Percentiles rank a stretch among this genome's conserved stretches.
phyloP scores from a whole-genome alignment of 2,797 vertebrate species.

The Tenualosa thibaudeaui region DNA sequence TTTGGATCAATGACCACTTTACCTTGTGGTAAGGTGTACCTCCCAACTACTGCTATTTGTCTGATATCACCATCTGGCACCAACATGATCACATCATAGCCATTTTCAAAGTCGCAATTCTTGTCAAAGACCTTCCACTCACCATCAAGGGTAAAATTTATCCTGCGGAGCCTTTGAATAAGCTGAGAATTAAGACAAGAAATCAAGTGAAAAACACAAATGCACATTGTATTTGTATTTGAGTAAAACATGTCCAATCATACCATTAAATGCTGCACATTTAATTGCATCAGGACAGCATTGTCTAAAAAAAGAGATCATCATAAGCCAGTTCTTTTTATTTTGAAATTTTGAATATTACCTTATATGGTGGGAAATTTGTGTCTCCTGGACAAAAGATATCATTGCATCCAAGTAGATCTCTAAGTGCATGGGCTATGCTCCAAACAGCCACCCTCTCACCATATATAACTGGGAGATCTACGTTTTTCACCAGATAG shows the following conservation, averaged over 20 bases:
- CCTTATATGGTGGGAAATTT: slow-evolving; percentile 49
- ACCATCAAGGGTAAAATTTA: slow-evolving; percentile 45
- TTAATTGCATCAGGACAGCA: no score
- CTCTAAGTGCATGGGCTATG: slow-evolving; percentile 50
- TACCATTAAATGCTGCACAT: no score
- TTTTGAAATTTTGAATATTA: slow-evolving; percentile 17
- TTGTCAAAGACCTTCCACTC: slow-evolving; percentile 42
- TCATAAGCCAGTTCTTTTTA: neutral
- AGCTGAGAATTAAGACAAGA: slow-evolving; percentile 30
- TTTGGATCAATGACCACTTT: slow-evolving; percentile 21
- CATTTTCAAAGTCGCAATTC: slow-evolving; percentile 46
- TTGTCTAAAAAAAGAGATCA: neutral
- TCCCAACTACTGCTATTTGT: slow-evolving; percentile 41
- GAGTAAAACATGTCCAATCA: no score
- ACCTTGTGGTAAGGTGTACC: slow-evolving; percentile 33
- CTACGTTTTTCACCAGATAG: slow-evolving; percentile 40
- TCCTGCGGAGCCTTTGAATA: slow-evolving; percentile 28
- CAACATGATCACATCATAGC: slow-evolving; percentile 57
- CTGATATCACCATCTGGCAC: neutral
- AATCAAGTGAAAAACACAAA: neutral
- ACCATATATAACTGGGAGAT: slow-evolving; percentile 43
- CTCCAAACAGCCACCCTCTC: slow-evolving; percentile 52
- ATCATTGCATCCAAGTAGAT: slow-evolving; percentile 42
- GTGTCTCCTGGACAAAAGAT: slow-evolving; percentile 37
- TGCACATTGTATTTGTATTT: no score